These are phyloP conservation scores for Antechinus stuartii DNA, from an alignment of 2,113 vertebrate species.

Conservation along the genomic window DNA sequence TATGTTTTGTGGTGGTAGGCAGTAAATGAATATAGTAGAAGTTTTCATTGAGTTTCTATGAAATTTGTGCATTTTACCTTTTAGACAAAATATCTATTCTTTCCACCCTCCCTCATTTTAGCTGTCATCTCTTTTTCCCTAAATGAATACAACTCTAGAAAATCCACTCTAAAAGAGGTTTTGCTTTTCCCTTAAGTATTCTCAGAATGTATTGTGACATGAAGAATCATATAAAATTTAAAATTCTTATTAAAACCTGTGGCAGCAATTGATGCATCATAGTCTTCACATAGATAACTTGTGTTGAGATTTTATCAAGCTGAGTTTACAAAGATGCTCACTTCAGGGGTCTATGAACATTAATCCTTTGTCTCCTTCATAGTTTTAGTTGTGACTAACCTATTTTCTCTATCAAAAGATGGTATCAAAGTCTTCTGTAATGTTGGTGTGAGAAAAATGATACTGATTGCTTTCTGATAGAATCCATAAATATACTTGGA, in stretches of 20 bases:
- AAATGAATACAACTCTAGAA: not conserved
- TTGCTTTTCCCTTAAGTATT: conserved; percentile 38
- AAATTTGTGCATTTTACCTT: not conserved
- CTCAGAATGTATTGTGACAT: not conserved
- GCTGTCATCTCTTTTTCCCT: not conserved
- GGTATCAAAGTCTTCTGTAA: not conserved
- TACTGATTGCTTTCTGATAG: not conserved
- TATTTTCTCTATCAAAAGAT: conserved; percentile 8
- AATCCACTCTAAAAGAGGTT: conserved; percentile 55
- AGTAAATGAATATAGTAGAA: not conserved
- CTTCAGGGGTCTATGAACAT: not conserved
- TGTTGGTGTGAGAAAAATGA: not conserved
- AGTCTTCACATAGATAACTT: not conserved
- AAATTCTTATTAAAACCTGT: conserved; percentile 52
- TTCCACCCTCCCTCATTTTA: not conserved
- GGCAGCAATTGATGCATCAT: conserved; percentile 24
- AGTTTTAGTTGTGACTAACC: not conserved
- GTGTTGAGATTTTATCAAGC: conserved; percentile 27
- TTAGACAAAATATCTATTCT: not conserved
- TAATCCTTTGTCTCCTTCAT: not conserved
- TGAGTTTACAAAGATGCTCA: conserved; percentile 16
- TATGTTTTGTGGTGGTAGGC: not conserved
- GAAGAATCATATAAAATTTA: conserved; percentile 63
- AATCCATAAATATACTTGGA: not conserved
- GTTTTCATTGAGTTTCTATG: not conserved